These are phyloP conservation scores for Eucidaris tribuloides DNA, from an alignment of 35 echinoderm and acorn worm genomes.

Conservation along the genomic window DNA sequence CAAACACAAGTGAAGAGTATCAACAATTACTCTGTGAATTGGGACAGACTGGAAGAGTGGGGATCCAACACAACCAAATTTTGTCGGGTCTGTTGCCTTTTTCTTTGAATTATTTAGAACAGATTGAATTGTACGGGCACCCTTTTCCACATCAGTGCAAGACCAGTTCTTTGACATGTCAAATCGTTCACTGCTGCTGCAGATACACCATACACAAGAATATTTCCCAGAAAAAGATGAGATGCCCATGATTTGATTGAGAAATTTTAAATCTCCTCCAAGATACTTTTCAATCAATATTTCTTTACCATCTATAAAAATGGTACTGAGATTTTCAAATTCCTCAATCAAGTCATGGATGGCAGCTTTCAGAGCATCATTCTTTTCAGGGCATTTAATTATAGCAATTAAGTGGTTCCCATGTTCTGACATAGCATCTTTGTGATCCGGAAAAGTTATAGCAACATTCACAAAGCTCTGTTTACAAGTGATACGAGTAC, in stretches of 20 bases:
- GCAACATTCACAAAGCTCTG: slow-evolving; percentile 37
- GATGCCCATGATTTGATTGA: slow-evolving; percentile 60
- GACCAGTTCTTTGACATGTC: slow-evolving; percentile 47
- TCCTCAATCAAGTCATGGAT: slow-evolving; percentile 52
- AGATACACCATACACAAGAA: slow-evolving; percentile 65
- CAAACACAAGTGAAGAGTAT: slow-evolving; percentile 52
- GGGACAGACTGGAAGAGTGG: slow-evolving; percentile 30
- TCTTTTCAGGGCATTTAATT: slow-evolving; percentile 51
- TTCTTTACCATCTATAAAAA: not conserved
- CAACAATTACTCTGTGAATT: slow-evolving; percentile 5
- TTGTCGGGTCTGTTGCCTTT: too few relatives aligned
- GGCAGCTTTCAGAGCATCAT: slow-evolving; percentile 32
- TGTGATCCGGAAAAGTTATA: slow-evolving; percentile 43
- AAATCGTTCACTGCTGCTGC: slow-evolving; percentile 38
- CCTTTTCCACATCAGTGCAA: slow-evolving; percentile 36
- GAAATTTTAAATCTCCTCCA: slow-evolving; percentile 34
- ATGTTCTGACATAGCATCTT: slow-evolving; percentile 44
- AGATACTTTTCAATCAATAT: not conserved
- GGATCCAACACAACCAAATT: slow-evolving; percentile 30
- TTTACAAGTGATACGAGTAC: slow-evolving; percentile 49
- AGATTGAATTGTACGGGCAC: slow-evolving; percentile 42
- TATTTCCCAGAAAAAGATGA: slow-evolving; percentile 32
- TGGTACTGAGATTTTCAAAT: slow-evolving; percentile 37
- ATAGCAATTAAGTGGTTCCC: slow-evolving; percentile 65
- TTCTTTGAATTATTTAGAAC: slow-evolving; percentile 16